phyloP scores from a whole-genome alignment of 2,888 invertebrate genomes.

The Platycheirus rosarum region DNA sequence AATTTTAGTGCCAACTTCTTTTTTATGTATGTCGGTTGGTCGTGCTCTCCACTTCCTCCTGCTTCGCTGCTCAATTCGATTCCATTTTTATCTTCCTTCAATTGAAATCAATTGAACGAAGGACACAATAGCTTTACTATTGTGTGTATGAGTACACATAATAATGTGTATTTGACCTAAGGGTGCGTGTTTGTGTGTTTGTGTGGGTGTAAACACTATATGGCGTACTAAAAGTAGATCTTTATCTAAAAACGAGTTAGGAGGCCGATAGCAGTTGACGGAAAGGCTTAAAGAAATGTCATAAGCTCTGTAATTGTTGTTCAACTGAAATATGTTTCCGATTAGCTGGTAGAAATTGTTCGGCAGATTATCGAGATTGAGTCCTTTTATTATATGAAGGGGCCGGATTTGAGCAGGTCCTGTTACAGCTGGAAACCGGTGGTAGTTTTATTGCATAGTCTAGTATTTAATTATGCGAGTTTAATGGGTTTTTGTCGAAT shows the following conservation, averaged over 20 bases:
- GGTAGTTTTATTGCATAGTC: conserved; percentile 47
- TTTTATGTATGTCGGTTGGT: conserved; percentile 11
- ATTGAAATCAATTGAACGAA: conserved; percentile 69
- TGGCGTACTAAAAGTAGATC: conserved; percentile 4
- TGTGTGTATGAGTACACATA: not conserved
- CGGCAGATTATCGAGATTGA: conserved; percentile 60
- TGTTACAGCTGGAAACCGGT: not conserved
- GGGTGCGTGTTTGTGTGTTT: too few species aligned
- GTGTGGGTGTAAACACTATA: not conserved
- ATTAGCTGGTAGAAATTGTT: conserved; percentile 65
- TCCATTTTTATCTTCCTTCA: conserved; percentile 71
- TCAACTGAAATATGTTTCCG: conserved; percentile 71
- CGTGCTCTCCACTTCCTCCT: conserved; percentile 8
- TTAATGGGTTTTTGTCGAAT: conserved; percentile 61
- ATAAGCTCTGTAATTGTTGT: conserved; percentile 68
- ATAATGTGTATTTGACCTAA: conserved; percentile 23
- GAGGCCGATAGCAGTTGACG: not conserved
- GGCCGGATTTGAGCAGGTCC: conserved; percentile 6
- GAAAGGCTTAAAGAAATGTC: conserved; percentile 36
- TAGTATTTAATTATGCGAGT: conserved; percentile 69
- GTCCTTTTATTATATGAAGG: conserved; percentile 52
- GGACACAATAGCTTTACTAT: conserved; percentile 59
- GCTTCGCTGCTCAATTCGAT: conserved; percentile 51
- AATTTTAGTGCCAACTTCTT: conserved; percentile 50
- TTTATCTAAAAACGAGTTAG: conserved; percentile 40